Conservation (phyloP, 1,140 invertebrate genomes). For the Cydia fagiglandana region DNA sequence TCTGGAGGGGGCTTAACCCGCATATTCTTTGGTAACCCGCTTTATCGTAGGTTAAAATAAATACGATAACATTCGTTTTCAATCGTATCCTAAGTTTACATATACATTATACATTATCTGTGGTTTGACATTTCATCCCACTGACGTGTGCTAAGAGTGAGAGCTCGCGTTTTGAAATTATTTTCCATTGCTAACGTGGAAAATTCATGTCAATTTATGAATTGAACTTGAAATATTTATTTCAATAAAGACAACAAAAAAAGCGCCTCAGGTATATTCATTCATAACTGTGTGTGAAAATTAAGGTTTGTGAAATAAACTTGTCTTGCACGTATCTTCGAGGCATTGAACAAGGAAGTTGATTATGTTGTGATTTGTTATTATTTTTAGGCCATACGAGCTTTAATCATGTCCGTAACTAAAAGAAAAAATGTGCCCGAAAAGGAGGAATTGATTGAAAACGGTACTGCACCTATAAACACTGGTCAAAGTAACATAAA, state of each 20-base stretch:
- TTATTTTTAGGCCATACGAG: constrained; percentile 57
- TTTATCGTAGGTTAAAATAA: too few relatives aligned
- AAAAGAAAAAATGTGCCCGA: constrained; percentile 66
- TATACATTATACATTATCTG: background rate
- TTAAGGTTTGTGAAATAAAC: constrained; percentile 49
- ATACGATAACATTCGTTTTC: background rate
- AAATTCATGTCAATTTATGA: constrained; percentile 10
- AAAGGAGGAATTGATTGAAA: constrained; percentile 69
- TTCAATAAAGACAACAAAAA: background rate
- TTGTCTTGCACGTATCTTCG: background rate
- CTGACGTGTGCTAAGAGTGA: constrained; percentile 17
- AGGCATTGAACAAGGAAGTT: background rate
- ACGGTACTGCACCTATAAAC: constrained; percentile 54
- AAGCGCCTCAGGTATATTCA: background rate
- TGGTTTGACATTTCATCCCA: constrained; percentile 18
- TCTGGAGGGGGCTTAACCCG: too few relatives aligned
- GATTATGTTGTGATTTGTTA: constrained; percentile 33
- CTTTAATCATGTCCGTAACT: constrained; percentile 62
- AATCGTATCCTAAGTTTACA: background rate
- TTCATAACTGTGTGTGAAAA: constrained; percentile 40
- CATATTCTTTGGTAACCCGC: too few relatives aligned
- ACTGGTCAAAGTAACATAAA: constrained; percentile 80
- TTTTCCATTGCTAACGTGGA: background rate
- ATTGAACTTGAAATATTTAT: background rate
- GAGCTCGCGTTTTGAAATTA: constrained; percentile 15